These are phyloP conservation scores for Himalopsyche anomala DNA, from an alignment of 2,888 invertebrate species.

Conservation along the genomic window DNA sequence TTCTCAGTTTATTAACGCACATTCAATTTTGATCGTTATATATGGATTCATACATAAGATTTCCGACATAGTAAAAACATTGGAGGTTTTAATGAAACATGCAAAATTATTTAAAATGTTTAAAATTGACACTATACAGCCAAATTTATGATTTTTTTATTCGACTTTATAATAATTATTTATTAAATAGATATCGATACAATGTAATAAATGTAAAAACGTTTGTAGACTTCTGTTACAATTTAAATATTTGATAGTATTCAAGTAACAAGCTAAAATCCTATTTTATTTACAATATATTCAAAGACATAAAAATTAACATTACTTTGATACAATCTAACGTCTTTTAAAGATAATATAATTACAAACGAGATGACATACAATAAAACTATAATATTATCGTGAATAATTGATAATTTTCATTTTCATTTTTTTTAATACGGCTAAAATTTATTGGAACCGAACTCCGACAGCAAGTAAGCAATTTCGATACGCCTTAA, in stretches of 20 bases:
- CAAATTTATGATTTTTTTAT: conserved; percentile 56
- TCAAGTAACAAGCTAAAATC: conserved; percentile 55
- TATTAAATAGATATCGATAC: conserved; percentile 52
- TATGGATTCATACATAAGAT: conserved; percentile 64
- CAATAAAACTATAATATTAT: conserved; percentile 45
- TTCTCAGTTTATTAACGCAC: conserved; percentile 62
- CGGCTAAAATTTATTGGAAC: conserved; percentile 32
- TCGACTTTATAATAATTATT: conserved; percentile 56
- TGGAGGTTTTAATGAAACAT: conserved; percentile 59
- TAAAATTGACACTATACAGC: conserved; percentile 65
- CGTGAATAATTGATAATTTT: conserved; percentile 28
- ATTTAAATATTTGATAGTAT: conserved; percentile 58
- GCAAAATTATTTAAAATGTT: conserved; percentile 61
- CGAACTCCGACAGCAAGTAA: background rate
- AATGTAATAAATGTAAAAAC: conserved; percentile 58
- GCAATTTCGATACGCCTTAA: background rate
- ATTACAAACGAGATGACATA: conserved; percentile 42
- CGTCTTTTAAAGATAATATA: conserved; percentile 50
- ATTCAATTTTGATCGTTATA: conserved; percentile 61
- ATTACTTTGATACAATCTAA: conserved; percentile 46
- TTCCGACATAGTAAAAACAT: conserved; percentile 63
- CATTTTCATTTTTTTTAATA: conserved; percentile 13
- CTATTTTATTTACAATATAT: conserved; percentile 58
- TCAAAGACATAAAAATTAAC: conserved; percentile 52
- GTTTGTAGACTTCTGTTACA: conserved; percentile 58